Evolutionary conservation across 2,888 invertebrate genomes (phyloP), one percentile per base, ranked within the genome.

Genomic region (Hyles lineata): DNA sequence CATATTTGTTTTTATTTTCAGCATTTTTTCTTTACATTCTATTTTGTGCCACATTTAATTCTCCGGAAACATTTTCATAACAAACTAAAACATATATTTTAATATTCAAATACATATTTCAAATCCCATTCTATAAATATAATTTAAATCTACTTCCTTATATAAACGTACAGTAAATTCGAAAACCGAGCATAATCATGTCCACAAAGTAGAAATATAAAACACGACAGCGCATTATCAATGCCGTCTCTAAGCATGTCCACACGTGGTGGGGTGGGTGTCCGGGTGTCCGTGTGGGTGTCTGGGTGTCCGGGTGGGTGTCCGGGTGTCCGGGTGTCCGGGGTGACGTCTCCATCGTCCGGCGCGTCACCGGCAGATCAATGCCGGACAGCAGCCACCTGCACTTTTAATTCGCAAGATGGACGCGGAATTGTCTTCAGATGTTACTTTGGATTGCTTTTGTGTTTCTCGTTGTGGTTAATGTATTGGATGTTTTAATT

Each of bases 311-410:
- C 72, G 61, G 75, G 71, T 62, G 61, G 75, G 71, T 62, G 82
- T 75, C 80, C 72, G 79, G 77, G 79, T 78, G 75, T 79, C 80
- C 76, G 81, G 79, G 78, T 77, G 79, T 77, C 63, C 67, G 67
- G 83, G 84, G 82, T 84, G 89, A 88, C 88, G 87, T 90, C 90
- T 90, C 88, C 89, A 88, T 90, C 90, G 90, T 86, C 89, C 89
- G 86, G 84, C 87, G 85, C 88, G 89, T 89, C 90, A 92, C 83
- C 87, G 88, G 84, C 92, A 92, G 94, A 94, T 93, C 94, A 94
- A 93, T 92, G 92, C 92, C 82, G 91, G 90, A 91, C 91, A 89
- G 84, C 82, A 89, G 88, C 92, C 92, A 94, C 94, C 93, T 95
- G 93, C 92, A 93, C 90, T 94, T 94, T 94, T 94, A 93, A 92